Evolutionary conservation across 2,113 vertebrate genomes (phyloP).

Genomic region (Phocoena sinus): DNA sequence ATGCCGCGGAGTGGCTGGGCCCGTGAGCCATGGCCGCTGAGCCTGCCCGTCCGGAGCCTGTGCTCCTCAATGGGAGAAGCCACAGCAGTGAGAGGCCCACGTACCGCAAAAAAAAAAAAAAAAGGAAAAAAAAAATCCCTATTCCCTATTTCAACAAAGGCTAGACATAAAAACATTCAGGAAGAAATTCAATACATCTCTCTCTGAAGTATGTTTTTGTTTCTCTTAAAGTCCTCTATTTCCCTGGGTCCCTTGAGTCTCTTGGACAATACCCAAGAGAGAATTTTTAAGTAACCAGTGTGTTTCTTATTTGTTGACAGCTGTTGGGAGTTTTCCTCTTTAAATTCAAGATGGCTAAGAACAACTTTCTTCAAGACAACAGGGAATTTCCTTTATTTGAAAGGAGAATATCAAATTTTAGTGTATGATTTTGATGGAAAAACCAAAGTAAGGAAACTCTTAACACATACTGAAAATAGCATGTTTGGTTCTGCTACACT

Average conservation of each 20-base stretch:
- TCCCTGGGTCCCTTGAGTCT: constrained; percentile 36
- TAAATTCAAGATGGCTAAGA: constrained; percentile 65
- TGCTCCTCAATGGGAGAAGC: no score
- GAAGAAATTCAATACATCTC: constrained; percentile 52
- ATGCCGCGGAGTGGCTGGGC: no score
- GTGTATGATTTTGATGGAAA: constrained; percentile 44
- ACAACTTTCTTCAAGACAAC: constrained; percentile 57
- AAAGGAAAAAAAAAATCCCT: background rate
- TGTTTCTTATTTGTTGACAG: constrained; percentile 69
- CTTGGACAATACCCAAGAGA: constrained; percentile 62
- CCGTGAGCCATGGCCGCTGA: no score
- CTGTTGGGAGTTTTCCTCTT: constrained; percentile 60
- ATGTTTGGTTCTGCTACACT: background rate
- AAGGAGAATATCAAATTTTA: constrained; percentile 48
- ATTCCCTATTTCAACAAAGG: constrained; percentile 33
- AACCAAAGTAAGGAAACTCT: constrained; percentile 40
- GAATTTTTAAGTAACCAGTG: constrained; percentile 60
- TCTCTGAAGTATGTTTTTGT: constrained; percentile 57
- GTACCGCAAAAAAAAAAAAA: no score
- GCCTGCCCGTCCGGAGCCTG: no score
- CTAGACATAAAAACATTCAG: constrained; percentile 49
- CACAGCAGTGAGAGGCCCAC: no score
- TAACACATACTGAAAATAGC: constrained; percentile 32
- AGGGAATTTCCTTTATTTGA: constrained; percentile 64
- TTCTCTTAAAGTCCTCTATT: constrained; percentile 67